Conservation (phyloP, 2,888 invertebrate species). For the Heterodera filipjevi region DNA sequence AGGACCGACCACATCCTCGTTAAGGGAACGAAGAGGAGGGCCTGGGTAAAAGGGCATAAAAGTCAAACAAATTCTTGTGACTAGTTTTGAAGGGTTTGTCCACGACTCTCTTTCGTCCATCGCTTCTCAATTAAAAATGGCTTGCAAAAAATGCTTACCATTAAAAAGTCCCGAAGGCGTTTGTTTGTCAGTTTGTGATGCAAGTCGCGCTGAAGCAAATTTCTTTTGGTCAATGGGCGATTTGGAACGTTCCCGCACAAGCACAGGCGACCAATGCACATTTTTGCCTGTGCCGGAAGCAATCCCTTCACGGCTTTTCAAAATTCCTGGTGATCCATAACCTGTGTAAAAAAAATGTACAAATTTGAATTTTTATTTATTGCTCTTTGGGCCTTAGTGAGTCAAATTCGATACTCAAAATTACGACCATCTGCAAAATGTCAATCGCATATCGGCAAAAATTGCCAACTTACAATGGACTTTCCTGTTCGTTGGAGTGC, state of each 20-base stretch:
- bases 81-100: no score
- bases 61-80: conserved; percentile 5
- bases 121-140: not conserved
- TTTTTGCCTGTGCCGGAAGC: conserved; percentile 36
- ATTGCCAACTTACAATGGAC: not conserved
- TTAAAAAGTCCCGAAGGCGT: conserved; percentile 30
- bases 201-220: not conserved
- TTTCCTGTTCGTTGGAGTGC: conserved; percentile 9
- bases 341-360: conserved; percentile 3
- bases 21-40: conserved; percentile 49
- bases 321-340: conserved; percentile 38
- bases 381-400: no score
- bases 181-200: not conserved
- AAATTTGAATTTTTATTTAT: not conserved
- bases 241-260: conserved; percentile 36
- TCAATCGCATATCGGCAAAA: no score
- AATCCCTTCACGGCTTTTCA: conserved; percentile 27
- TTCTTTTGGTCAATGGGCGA: conserved; percentile 22
- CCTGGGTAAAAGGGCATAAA: conserved; percentile 29
- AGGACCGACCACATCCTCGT: conserved; percentile 44
- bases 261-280: conserved; percentile 44
- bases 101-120: not conserved
- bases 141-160: conserved; percentile 18
- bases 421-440: no score
- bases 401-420: no score